Base-by-base conservation (phyloP, 2,888 invertebrate species). In the Epinotia ramella region DNA sequence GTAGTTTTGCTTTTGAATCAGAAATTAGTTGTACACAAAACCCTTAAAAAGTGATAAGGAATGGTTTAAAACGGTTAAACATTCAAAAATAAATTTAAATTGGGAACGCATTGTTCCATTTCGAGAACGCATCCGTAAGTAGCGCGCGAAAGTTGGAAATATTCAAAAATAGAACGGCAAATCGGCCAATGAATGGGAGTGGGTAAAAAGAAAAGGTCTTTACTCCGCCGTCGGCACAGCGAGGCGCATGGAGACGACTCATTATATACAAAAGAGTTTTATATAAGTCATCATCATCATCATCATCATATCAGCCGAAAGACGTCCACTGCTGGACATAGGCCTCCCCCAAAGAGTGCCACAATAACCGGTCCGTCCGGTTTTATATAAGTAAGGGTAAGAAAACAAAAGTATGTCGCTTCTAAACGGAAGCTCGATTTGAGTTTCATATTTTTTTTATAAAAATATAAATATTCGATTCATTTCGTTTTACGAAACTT, bases 141-240 rank as follows among this genome's bases (percentile, higher is more conserved):
- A 78, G 77, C 74, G 59, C 78, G 71, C 57, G 79, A 77, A 77
- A 73, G 77, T 77, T 79, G 73, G 65, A 78, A 80, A 78, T 73
- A 74, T 79, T 80, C 76, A 77, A 79, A 80, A 80, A 80, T 80
- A 79, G 79, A 78, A 78, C 77, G 70, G 70, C 63, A 75, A 78
- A 70, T 76, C 77, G 70, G 68, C 77, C 78, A 79, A 78, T 80
- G 78, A 77, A 79, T 73, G 78, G 76, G 76, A 76, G 71, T 71
- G 75, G 66, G 71, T 73, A 72, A 78, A 73, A 78, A 77, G 69
- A 77, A 77, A 76, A 76, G 77, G 71, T 62, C 73, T 74, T 75
- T 73, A 77, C 74, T 73, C 69, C 64, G 74, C 73, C 71, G 75
- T 7, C 70, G 74, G 64, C 64, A 69, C 73, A 75, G 73, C 53